Evolutionary conservation across 2,113 vertebrate species (phyloP).

Genomic region (Vulpes vulpes): DNA sequence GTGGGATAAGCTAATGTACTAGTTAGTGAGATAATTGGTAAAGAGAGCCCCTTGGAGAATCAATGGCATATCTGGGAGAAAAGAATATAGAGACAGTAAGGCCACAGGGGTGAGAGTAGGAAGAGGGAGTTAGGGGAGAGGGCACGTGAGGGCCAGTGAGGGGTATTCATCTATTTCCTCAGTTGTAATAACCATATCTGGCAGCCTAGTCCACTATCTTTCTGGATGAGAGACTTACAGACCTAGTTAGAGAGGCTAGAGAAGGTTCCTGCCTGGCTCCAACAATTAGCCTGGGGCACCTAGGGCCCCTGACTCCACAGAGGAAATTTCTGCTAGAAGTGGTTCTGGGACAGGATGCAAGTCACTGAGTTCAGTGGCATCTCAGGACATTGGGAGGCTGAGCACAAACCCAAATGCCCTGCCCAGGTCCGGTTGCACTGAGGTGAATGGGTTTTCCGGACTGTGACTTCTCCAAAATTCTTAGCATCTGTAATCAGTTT

Average conservation of each 20-base stretch:
- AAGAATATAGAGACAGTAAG: neutral
- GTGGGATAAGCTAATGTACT: neutral
- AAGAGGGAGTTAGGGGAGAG: neutral
- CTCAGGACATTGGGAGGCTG: neutral
- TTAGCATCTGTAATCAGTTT: neutral
- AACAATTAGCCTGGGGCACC: neutral
- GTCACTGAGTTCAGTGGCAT: neutral
- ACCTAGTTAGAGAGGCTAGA: neutral
- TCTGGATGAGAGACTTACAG: neutral
- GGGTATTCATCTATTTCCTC: neutral
- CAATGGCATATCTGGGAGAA: neutral
- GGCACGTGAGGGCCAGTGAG: neutral
- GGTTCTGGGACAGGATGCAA: neutral
- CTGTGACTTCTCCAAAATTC: neutral
- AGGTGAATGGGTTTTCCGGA: neutral
- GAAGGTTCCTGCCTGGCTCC: neutral
- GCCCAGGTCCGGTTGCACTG: neutral
- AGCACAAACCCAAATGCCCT: neutral
- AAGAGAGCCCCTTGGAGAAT: neutral
- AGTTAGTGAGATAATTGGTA: neutral
- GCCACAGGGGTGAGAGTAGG: neutral
- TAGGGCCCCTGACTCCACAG: neutral
- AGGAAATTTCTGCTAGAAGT: neutral
- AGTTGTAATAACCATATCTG: neutral
- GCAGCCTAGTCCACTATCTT: neutral